Percentiles rank a stretch among this genome's conserved stretches.
These are phyloP conservation scores for Drosophila paracracens DNA, from an alignment of 2,888 invertebrate genomes.

Conservation along the genomic window DNA sequence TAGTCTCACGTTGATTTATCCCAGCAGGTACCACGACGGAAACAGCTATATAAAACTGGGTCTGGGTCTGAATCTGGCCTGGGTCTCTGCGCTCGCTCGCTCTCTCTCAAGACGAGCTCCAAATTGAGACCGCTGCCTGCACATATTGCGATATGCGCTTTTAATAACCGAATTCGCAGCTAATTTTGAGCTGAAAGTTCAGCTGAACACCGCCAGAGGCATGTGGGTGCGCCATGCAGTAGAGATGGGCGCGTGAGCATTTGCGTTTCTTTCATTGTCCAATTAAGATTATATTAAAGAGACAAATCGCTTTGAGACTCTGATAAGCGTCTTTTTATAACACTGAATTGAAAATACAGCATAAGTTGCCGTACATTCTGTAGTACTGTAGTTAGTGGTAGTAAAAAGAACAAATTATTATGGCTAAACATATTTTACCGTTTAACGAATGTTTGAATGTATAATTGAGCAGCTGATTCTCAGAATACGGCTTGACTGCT, in stretches of 20 bases:
- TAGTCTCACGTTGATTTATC: conserved; percentile 83
- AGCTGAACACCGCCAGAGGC: conserved; percentile 48
- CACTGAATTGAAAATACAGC: not conserved
- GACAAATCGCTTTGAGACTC: not conserved
- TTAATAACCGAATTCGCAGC: conserved; percentile 77
- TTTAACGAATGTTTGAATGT: not conserved
- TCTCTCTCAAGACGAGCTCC: not conserved
- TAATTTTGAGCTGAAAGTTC: conserved; percentile 64
- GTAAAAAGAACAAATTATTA: not conserved
- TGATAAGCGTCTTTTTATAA: not conserved
- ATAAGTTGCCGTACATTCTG: not conserved
- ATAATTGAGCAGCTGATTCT: not conserved
- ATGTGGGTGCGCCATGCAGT: conserved; percentile 54
- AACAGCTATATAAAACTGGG: conserved; percentile 57
- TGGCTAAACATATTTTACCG: not conserved
- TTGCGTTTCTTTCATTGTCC: conserved; percentile 3
- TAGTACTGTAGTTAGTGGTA: too few species aligned
- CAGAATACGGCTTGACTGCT: not conserved
- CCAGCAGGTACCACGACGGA: conserved; percentile 69
- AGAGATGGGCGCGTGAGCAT: conserved; percentile 51
- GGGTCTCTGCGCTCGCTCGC: conserved; percentile 32
- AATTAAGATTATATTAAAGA: conserved; percentile 18
- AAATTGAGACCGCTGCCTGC: conserved; percentile 7
- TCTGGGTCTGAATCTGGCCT: conserved; percentile 41
- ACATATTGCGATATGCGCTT: conserved; percentile 42